phyloP scores from a whole-genome alignment of 2,113 vertebrate species.

The Cyanoramphus novaezelandiae region DNA sequence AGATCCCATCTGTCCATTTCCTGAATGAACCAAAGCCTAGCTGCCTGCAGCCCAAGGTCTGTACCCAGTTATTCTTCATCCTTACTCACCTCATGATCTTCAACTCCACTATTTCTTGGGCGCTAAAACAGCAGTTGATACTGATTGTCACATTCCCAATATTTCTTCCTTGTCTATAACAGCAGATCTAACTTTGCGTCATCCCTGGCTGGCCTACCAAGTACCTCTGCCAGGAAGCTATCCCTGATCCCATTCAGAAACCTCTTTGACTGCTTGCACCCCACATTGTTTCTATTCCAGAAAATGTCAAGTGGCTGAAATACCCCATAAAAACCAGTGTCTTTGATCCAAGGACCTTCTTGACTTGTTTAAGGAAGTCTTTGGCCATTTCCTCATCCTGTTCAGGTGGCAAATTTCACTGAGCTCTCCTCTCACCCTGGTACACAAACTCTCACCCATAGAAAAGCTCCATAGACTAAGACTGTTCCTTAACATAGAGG shows the following conservation, averaged over 20 bases:
- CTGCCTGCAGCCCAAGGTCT: fast-evolving
- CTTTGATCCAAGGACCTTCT: neutral
- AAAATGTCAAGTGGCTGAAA: neutral
- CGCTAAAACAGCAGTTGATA: neutral
- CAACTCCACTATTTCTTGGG: neutral
- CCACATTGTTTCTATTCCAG: neutral
- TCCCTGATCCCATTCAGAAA: neutral
- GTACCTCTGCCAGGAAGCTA: neutral
- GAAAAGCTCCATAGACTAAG: neutral
- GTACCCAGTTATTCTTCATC: neutral
- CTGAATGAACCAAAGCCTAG: neutral
- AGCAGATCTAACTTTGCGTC: neutral
- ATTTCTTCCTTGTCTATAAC: neutral
- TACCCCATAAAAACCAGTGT: neutral
- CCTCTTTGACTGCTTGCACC: neutral
- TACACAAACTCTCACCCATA: neutral
- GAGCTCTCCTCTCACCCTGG: neutral
- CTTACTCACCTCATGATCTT: neutral
- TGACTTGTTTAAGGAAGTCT: neutral
- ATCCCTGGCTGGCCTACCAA: neutral
- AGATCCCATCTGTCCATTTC: neutral
- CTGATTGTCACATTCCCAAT: neutral
- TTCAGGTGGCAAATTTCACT: neutral
- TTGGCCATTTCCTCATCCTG: neutral
- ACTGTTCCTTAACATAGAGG: neutral